Evolutionary conservation across 2,797 vertebrate species (phyloP).

Genomic region (Brachyrhaphis roseni): DNA sequence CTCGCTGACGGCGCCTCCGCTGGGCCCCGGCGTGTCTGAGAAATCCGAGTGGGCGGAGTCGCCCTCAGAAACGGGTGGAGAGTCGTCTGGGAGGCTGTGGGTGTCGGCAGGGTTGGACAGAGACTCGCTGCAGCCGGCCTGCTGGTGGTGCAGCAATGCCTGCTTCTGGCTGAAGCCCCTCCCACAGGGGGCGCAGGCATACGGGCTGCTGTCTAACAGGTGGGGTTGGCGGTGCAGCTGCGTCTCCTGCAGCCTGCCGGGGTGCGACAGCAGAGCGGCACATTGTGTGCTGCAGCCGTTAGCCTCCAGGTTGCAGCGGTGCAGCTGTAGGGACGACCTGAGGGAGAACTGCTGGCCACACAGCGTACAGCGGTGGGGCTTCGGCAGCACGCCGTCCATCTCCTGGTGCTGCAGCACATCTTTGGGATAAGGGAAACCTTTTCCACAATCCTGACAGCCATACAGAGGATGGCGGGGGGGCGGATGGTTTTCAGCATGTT

Average conservation of each 20-base stretch:
- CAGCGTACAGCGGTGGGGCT: slow-evolving; percentile 71
- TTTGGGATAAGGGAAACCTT: slow-evolving; percentile 45
- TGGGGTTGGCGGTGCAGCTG: slow-evolving; percentile 44
- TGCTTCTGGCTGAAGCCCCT: slow-evolving; percentile 78
- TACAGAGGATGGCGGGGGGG: slow-evolving; percentile 20
- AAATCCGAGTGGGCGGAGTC: slow-evolving; percentile 48
- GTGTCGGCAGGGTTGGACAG: slow-evolving; percentile 16
- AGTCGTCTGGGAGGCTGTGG: slow-evolving; percentile 42
- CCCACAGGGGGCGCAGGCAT: slow-evolving; percentile 77
- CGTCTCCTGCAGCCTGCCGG: slow-evolving; percentile 41
- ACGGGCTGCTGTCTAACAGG: slow-evolving; percentile 64
- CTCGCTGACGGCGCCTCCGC: slow-evolving; percentile 7
- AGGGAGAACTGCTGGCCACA: slow-evolving; percentile 76
- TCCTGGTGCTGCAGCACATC: slow-evolving; percentile 71
- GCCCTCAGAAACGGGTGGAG: slow-evolving; percentile 52
- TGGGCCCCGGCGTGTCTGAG: slow-evolving; percentile 48
- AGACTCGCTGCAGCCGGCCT: slow-evolving; percentile 68
- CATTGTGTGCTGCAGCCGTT: slow-evolving; percentile 45
- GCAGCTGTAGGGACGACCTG: slow-evolving; percentile 74
- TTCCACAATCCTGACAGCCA: slow-evolving; percentile 66
- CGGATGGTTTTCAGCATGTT: slow-evolving; percentile 21
- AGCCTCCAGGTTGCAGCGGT: slow-evolving; percentile 50
- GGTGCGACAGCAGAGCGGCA: slow-evolving; percentile 8
- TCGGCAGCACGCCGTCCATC: slow-evolving; percentile 59
- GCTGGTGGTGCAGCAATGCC: slow-evolving; percentile 79